These are phyloP conservation scores for Drosophila nr. fundita DNA, from an alignment of 2,888 invertebrate species.

Conservation along the genomic window DNA sequence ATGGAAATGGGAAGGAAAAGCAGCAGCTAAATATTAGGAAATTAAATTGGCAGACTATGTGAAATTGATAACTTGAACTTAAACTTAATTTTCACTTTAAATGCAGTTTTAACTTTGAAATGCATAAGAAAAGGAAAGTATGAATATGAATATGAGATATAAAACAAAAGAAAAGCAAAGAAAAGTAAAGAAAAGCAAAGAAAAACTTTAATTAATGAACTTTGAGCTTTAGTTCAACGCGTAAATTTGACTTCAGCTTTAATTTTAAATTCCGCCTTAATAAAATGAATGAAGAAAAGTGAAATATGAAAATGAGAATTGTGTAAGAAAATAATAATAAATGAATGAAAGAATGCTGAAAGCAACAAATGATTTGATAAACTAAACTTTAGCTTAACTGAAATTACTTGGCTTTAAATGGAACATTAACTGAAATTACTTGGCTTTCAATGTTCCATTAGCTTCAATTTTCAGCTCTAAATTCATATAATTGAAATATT, in stretches of 20 bases:
- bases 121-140: background rate
- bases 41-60: background rate
- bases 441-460: background rate
- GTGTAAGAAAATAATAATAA: no score
- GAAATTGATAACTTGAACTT: background rate
- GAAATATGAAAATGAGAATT: background rate
- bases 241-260: background rate
- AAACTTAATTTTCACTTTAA: background rate
- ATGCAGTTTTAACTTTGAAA: background rate
- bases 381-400: background rate
- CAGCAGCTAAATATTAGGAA: background rate
- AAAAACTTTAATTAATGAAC: background rate
- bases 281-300: background rate
- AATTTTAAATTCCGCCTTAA: background rate
- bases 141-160: background rate
- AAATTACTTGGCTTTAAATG: background rate
- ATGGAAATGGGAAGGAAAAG: background rate
- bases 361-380: background rate
- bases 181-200: background rate
- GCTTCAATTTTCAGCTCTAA: background rate
- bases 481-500: background rate
- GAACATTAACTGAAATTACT: background rate
- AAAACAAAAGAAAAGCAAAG: background rate
- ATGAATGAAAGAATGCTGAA: background rate
- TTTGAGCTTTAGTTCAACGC: background rate